Evolutionary conservation across 2,888 invertebrate genomes (phyloP).

Genomic region (Nymphalis polychloros): DNA sequence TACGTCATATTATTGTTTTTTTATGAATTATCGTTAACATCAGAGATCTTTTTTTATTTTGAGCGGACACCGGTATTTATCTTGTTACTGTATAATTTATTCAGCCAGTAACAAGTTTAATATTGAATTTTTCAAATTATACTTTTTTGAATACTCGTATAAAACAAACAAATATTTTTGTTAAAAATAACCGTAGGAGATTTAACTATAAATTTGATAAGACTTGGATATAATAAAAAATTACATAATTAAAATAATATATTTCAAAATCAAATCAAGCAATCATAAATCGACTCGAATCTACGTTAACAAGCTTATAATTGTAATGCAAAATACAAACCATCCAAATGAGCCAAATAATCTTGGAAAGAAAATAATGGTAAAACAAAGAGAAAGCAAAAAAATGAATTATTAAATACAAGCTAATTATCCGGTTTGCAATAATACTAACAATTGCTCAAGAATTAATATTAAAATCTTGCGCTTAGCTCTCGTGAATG

Average conservation of each 20-base stretch:
- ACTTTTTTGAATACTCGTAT: no score
- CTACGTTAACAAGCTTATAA: no score
- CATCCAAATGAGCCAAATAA: no score
- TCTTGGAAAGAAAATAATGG: constrained; percentile 12
- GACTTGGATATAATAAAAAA: no score
- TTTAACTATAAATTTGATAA: no score
- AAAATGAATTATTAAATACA: constrained; percentile 32
- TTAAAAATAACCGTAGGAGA: no score
- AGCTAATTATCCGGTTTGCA: constrained; percentile 32
- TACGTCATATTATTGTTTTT: constrained; percentile 68
- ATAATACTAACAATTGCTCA: constrained; percentile 32
- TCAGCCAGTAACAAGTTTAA: constrained; percentile 15
- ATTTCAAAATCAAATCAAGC: no score
- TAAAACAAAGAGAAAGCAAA: constrained; percentile 20
- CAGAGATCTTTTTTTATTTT: constrained; percentile 64
- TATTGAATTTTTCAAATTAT: neutral
- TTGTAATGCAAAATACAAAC: no score
- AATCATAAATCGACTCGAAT: no score
- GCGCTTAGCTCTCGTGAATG: constrained; percentile 58
- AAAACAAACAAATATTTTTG: no score
- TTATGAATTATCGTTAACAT: constrained; percentile 74
- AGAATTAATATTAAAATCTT: constrained; percentile 51
- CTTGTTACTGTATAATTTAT: constrained; percentile 49
- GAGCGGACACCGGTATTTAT: constrained; percentile 66
- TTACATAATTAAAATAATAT: no score